phyloP scores from a whole-genome alignment of 2,797 vertebrate species.

The Semaprochilodus insignis region DNA sequence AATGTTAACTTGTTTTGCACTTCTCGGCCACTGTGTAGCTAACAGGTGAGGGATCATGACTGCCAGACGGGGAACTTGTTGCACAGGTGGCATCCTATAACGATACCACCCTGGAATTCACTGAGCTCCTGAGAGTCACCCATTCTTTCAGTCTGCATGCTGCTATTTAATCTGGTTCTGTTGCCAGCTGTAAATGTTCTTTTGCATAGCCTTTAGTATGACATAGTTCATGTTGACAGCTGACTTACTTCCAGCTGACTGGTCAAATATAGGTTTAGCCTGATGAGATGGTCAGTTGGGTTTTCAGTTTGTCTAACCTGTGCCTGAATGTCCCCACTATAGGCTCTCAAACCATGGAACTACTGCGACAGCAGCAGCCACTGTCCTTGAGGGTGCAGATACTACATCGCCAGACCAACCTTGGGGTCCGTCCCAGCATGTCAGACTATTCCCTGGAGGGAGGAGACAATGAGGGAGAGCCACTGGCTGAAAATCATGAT shows the following conservation, averaged over 20 bases:
- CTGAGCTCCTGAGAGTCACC: no score
- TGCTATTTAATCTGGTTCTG: background rate
- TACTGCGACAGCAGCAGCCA: background rate
- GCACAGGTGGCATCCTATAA: no score
- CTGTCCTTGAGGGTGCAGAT: background rate
- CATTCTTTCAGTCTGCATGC: background rate
- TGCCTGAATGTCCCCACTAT: no score
- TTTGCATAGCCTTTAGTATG: background rate
- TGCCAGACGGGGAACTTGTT: no score
- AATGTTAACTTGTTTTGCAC: no score
- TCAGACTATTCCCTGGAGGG: background rate
- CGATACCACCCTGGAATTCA: no score
- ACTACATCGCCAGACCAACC: background rate
- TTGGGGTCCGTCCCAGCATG: slow-evolving; percentile 4
- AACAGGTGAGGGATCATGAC: no score
- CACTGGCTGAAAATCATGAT: slow-evolving; percentile 1
- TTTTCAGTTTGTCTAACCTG: background rate
- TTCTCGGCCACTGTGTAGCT: no score
- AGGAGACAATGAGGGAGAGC: background rate
- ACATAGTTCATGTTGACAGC: background rate
- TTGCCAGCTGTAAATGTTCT: background rate
- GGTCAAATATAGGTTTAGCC: background rate
- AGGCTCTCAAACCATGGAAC: background rate
- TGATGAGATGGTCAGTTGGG: background rate
- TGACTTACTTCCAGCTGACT: background rate